phyloP scores from a whole-genome alignment of 2,888 invertebrate genomes.

The Gnatocerus cornutus region DNA sequence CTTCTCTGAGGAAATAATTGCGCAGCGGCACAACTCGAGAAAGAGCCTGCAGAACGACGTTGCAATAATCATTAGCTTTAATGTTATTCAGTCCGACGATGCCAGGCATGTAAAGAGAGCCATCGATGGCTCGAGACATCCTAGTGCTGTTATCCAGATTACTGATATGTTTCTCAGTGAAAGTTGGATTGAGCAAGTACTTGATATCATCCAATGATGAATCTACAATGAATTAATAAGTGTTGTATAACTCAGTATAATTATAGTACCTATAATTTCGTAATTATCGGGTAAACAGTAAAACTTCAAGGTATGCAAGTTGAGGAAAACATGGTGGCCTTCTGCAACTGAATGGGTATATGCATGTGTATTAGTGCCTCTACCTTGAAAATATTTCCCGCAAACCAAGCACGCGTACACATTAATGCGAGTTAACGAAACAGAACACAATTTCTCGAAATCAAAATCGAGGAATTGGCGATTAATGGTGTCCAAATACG shows the following conservation, averaged over 20 bases:
- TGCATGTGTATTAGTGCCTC: constrained; percentile 98
- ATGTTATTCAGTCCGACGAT: constrained; percentile 99
- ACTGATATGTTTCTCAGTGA: constrained; percentile 87
- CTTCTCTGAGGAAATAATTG: constrained; percentile 95
- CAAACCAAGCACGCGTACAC: constrained; percentile 99
- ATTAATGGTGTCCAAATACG: constrained; percentile 98
- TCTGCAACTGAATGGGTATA: constrained; percentile 99
- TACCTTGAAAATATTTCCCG: constrained; percentile 98
- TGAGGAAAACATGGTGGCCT: constrained; percentile 97
- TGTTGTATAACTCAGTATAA: not conserved
- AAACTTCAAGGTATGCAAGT: constrained; percentile 96
- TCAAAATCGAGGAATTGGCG: constrained; percentile 98
- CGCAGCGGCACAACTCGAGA: constrained; percentile 96
- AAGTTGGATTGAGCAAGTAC: constrained; percentile 98
- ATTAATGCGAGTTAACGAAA: constrained; percentile 98
- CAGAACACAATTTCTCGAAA: constrained; percentile 99
- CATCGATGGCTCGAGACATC: constrained; percentile 95
- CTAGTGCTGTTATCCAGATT: constrained; percentile 87
- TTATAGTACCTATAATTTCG: constrained; percentile 90
- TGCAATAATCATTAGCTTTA: constrained; percentile 99
- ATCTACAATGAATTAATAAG: constrained; percentile 73
- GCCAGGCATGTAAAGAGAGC: constrained; percentile 96
- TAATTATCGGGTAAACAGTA: constrained; percentile 99
- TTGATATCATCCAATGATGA: constrained; percentile 98
- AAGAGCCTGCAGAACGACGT: constrained; percentile 96